phyloP scores from a whole-genome alignment of 1,140 invertebrate species.

The Parapsyche elsis region DNA sequence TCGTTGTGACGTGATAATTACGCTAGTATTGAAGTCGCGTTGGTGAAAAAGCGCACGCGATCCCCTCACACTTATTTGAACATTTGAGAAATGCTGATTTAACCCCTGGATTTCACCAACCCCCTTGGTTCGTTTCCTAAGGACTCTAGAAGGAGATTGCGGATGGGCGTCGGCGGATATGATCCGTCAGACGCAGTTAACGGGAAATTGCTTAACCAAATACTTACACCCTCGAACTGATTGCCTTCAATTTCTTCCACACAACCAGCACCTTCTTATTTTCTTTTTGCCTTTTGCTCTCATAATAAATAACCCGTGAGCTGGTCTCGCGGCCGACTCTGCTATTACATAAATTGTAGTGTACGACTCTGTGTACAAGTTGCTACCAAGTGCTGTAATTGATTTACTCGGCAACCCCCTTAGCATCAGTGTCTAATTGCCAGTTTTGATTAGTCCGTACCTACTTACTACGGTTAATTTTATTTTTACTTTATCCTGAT shows the following conservation, averaged over 20 bases:
- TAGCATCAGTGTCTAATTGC: too few species aligned
- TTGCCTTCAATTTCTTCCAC: slow-evolving; percentile 1
- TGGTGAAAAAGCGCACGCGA: slow-evolving; percentile 3
- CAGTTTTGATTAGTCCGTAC: too few species aligned
- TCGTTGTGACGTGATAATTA: slow-evolving; percentile 19
- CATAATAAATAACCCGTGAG: not conserved
- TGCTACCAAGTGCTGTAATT: too few species aligned
- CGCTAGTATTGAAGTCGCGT: slow-evolving; percentile 6
- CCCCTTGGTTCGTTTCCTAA: not conserved
- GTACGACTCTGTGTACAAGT: too few species aligned
- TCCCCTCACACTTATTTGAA: not conserved
- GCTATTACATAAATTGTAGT: too few species aligned
- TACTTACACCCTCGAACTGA: slow-evolving; percentile 7
- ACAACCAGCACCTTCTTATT: not conserved
- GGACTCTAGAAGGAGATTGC: not conserved
- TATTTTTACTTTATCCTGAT: too few species aligned
- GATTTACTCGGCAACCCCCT: too few species aligned
- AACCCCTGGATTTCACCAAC: not conserved
- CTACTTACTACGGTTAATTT: too few species aligned
- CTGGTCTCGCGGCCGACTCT: too few species aligned
- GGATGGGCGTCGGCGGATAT: not conserved
- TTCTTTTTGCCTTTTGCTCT: not conserved
- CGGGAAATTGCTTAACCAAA: slow-evolving; percentile 16
- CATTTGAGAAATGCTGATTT: not conserved
- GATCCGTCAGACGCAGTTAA: slow-evolving; percentile 15